Conservation (phyloP, 2,888 invertebrate genomes). For the Sicus ferrugineus region DNA sequence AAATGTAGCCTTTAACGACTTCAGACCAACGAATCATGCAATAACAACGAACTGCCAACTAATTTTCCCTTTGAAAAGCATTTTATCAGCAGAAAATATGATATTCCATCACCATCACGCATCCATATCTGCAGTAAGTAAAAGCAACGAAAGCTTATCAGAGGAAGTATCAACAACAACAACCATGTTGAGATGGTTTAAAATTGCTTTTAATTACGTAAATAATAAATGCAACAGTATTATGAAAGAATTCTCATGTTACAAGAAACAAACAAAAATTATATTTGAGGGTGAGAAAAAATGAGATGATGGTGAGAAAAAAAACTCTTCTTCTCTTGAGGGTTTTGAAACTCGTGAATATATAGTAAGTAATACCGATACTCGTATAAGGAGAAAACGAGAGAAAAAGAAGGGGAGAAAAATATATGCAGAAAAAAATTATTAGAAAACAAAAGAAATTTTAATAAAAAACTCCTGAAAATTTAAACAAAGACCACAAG, state of each 20-base stretch:
- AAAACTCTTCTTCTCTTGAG: background rate
- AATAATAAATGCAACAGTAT: conserved; percentile 16
- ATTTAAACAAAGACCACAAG: background rate
- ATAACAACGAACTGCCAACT: no score
- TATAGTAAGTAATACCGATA: no score
- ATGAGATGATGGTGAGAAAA: background rate
- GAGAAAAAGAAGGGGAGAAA: background rate
- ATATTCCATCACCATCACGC: no score
- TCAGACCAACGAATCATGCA: no score
- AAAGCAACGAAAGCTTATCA: no score
- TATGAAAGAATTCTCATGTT: conserved; percentile 17
- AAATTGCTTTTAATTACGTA: conserved; percentile 28
- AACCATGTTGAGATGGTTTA: conserved; percentile 10
- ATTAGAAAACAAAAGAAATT: background rate
- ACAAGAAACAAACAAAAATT: conserved; percentile 10
- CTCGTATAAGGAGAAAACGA: background rate
- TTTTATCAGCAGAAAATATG: no score
- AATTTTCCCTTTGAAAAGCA: no score
- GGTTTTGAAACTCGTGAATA: background rate
- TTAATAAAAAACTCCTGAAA: conserved; percentile 2
- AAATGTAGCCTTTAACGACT: no score
- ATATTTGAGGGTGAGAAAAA: background rate
- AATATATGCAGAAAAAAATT: background rate
- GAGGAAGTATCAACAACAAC: background rate
- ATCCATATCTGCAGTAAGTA: no score